phyloP scores from a whole-genome alignment of 2,888 invertebrate genomes.

The Hirtodrosophila duncani region DNA sequence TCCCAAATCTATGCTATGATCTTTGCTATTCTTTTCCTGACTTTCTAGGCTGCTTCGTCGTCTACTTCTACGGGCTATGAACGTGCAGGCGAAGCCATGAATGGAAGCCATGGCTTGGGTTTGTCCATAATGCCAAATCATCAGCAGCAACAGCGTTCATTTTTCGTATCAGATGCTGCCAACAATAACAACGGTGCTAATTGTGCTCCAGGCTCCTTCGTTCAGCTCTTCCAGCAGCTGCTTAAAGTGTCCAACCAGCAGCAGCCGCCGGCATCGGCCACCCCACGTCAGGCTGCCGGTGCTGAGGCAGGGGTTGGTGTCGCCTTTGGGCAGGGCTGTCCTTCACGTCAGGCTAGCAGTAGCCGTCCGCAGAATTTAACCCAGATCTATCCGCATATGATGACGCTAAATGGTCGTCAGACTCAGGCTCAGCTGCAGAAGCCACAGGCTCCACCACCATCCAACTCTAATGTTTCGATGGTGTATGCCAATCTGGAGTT shows the following conservation, averaged over 20 bases:
- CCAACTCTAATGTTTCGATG: conserved; percentile 8
- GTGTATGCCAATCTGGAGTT: conserved; percentile 27
- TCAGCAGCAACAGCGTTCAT: conserved; percentile 44
- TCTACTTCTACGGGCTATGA: too few species aligned
- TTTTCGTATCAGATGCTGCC: too few species aligned
- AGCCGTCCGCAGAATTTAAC: too few species aligned
- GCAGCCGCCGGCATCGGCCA: too few species aligned
- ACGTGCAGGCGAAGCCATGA: too few species aligned
- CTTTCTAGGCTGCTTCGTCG: neutral
- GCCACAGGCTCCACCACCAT: neutral
- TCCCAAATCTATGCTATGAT: neutral
- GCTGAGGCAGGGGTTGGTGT: conserved; percentile 38
- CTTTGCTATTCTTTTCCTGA: neutral
- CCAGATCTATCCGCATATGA: conserved; percentile 10
- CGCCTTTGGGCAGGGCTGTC: too few species aligned
- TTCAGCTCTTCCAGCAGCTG: too few species aligned
- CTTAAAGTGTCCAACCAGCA: too few species aligned
- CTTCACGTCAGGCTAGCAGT: too few species aligned
- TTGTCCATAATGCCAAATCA: conserved; percentile 50
- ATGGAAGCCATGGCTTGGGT: too few species aligned
- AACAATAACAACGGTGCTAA: too few species aligned
- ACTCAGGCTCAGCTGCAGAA: conserved; percentile 17
- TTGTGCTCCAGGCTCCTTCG: too few species aligned
- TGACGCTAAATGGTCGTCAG: neutral
- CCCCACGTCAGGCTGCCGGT: neutral